Evolutionary conservation across 2,797 vertebrate genomes (phyloP), one percentile per base, ranked within the genome.

Genomic region (Amblyraja radiata): DNA sequence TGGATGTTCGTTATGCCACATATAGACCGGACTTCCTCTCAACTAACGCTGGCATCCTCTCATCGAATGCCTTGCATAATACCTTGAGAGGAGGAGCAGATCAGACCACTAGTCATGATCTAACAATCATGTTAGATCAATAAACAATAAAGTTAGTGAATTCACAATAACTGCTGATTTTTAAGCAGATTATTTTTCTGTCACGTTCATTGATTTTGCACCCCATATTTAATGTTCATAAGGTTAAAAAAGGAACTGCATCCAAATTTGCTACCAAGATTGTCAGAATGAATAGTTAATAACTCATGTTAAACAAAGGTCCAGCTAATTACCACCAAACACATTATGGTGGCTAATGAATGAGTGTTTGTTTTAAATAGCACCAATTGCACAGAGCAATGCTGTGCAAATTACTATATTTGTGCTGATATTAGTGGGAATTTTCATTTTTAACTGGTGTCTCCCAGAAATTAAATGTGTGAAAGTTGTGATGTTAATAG

Each of bases 401-500:
- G 9, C 71, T n/a, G 13, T n/a, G 71, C 23, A 92, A 92, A 58
- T 92, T 39, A 13, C 18, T 90, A 16, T 58, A 28, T 76, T 76
- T 92, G 68, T 92, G 68, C 25, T 46, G 68, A 76, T 93, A 21
- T 94, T 95, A 92, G 93, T 94, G 95, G 61, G 11, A 92, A 0
- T 18, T 94, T 95, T 93, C n/a, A 83, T 78, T 95, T 94, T 95
- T 93, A 94, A 94, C 92, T 95, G 86, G 93, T 94, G 93, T 94
- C 94, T 93, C 91, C 94, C 88, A 93, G 81, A 93, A 93, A 76
- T 95, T 93, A 93, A 28, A 94, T 95, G 93, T 94, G 94, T 95
- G 81, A 94, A 94, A 95, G 79, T 93, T 95, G 54, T 94, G 94
- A 94, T 95, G 93, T 93, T 95, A 95, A 95, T 94, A 94, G 93